Evolutionary conservation across 1,140 invertebrate genomes (phyloP).

Genomic region (Branchinecta lindahli): DNA sequence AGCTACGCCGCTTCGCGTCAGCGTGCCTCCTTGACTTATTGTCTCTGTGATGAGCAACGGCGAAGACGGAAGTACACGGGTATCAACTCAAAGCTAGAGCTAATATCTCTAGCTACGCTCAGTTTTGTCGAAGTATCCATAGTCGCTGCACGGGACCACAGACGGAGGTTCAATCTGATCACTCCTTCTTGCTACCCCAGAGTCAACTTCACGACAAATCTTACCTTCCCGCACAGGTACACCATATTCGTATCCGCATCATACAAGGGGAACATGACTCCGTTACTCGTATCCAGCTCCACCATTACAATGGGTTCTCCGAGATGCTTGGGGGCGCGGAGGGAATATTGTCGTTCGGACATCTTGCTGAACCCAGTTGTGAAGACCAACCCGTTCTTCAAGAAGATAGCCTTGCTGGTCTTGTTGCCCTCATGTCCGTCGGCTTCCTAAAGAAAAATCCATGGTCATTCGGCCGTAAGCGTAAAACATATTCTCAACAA

Average conservation of each 20-base stretch:
- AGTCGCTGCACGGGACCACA: too few relatives aligned
- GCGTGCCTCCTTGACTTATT: too few relatives aligned
- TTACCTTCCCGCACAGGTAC: constrained; percentile 87
- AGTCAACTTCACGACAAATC: too few relatives aligned
- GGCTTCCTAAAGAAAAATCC: constrained; percentile 51
- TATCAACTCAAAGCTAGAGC: too few relatives aligned
- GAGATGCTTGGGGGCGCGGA: constrained; percentile 76
- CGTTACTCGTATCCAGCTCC: constrained; percentile 91
- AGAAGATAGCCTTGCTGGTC: constrained; percentile 83
- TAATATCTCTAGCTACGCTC: too few relatives aligned
- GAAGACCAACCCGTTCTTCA: constrained; percentile 68
- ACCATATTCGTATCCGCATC: constrained; percentile 94
- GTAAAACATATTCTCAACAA: too few relatives aligned
- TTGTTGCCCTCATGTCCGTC: constrained; percentile 89
- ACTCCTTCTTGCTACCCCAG: too few relatives aligned
- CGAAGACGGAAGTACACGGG: too few relatives aligned
- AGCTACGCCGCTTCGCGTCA: too few relatives aligned
- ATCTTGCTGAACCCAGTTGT: constrained; percentile 94
- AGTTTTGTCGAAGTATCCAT: too few relatives aligned
- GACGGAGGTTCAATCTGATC: too few relatives aligned
- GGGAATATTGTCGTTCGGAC: constrained; percentile 86
- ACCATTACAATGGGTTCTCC: constrained; percentile 84
- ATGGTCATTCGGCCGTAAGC: neutral
- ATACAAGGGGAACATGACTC: constrained; percentile 94
- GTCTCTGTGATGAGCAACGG: too few relatives aligned